A percentile compares a stretch with the other conserved stretches of the same genome.
phyloP scores from a whole-genome alignment of 2,888 invertebrate species.

The Sarcophaga subvicina region DNA sequence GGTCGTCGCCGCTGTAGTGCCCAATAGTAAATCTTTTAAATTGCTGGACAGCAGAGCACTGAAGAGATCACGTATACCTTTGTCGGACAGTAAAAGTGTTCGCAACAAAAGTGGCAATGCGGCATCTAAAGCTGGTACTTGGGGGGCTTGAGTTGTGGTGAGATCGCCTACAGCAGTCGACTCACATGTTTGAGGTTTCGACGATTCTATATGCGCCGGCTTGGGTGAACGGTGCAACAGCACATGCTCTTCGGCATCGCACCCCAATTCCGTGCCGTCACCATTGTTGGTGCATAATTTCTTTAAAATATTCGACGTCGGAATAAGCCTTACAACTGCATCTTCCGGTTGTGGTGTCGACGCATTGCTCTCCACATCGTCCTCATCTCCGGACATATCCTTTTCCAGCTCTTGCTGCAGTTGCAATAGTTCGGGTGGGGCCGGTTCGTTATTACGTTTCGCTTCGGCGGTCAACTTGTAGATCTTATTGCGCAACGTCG shows the following conservation, averaged over 20 bases:
- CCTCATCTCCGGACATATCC: conserved; percentile 82
- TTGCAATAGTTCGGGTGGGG: conserved; percentile 72
- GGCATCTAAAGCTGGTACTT: conserved; percentile 74
- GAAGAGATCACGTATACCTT: conserved; percentile 78
- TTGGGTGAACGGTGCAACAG: conserved; percentile 70
- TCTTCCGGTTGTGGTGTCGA: conserved; percentile 79
- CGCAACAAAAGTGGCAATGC: conserved; percentile 78
- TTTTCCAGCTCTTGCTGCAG: conserved; percentile 78
- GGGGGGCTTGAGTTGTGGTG: conserved; percentile 71
- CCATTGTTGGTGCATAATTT: conserved; percentile 75
- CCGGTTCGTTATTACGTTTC: conserved; percentile 82
- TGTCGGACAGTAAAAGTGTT: conserved; percentile 78
- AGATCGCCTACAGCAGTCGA: conserved; percentile 43
- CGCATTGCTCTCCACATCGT: conserved; percentile 82
- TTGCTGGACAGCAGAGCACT: conserved; percentile 75
- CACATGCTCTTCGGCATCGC: conserved; percentile 39
- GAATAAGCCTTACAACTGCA: conserved; percentile 73
- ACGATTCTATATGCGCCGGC: conserved; percentile 61
- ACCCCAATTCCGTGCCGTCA: conserved; percentile 71
- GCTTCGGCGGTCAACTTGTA: conserved; percentile 88
- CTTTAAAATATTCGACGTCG: conserved; percentile 74
- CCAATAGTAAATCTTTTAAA: conserved; percentile 70
- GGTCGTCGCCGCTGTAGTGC: conserved; percentile 67
- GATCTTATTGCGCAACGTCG: conserved; percentile 97
- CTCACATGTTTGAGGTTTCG: conserved; percentile 54